Percentiles rank a stretch among this genome's conserved stretches.
phyloP scores from a whole-genome alignment of 2,888 invertebrate species.

The Tipula confusa region DNA sequence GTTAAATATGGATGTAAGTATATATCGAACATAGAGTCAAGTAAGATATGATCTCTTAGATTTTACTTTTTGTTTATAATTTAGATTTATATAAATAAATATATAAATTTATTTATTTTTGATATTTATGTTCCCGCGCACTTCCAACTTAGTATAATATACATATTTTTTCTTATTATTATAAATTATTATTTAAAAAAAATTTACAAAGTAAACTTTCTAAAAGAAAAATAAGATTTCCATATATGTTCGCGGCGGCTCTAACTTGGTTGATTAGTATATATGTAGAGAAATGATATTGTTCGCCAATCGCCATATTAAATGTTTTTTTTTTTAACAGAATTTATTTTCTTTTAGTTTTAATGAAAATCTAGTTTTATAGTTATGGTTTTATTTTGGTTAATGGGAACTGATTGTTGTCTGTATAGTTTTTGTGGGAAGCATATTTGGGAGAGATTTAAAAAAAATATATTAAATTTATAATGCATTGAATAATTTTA shows the following conservation, averaged over 20 bases:
- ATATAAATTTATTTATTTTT: background rate
- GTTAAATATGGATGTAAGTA: background rate
- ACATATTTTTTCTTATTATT: background rate
- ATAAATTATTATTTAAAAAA: conserved; percentile 1
- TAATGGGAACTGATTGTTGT: background rate
- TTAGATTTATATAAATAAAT: background rate
- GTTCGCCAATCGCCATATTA: background rate
- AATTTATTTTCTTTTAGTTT: background rate
- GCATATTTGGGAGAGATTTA: background rate
- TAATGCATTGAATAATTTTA: no score
- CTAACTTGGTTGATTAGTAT: background rate
- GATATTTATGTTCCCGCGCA: conserved; percentile 3
- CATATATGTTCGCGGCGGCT: background rate
- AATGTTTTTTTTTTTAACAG: no score
- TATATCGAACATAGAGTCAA: background rate
- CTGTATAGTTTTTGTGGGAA: background rate
- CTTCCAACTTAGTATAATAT: background rate
- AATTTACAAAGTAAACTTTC: background rate
- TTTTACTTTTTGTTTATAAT: background rate
- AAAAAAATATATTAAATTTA: no score
- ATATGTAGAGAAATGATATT: background rate
- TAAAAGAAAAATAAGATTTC: background rate
- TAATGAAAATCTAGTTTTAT: background rate
- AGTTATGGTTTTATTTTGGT: background rate
- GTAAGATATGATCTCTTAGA: background rate